These are phyloP conservation scores for Dicrurus megarhynchus DNA, from an alignment of 2,113 vertebrate species.

Conservation along the genomic window DNA sequence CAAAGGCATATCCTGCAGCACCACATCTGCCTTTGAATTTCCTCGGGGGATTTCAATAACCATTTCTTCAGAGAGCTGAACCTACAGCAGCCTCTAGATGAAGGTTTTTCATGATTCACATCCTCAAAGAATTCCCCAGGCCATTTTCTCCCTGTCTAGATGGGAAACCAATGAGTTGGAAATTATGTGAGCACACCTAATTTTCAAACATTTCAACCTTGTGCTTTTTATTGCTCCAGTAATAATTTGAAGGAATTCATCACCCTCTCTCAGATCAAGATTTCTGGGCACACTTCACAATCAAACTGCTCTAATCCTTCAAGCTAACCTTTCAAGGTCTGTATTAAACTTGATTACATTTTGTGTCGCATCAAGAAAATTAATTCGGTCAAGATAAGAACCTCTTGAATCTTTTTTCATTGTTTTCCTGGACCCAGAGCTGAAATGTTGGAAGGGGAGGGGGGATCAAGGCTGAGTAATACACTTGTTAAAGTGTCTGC, in stretches of 20 bases:
- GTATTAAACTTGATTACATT: conserved; percentile 29
- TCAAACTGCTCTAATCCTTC: conserved; percentile 25
- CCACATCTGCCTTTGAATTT: neutral
- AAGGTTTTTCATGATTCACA: neutral
- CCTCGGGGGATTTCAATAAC: neutral
- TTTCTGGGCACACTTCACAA: conserved; percentile 33
- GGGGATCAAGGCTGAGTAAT: neutral
- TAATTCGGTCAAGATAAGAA: neutral
- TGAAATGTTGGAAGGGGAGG: neutral
- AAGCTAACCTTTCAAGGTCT: conserved; percentile 62
- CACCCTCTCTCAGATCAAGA: conserved; percentile 9
- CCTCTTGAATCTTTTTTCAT: neutral
- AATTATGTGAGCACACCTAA: conserved; percentile 27
- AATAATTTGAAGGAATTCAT: conserved; percentile 44
- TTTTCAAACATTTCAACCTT: conserved; percentile 44
- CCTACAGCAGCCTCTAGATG: neutral
- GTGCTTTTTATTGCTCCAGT: conserved; percentile 33
- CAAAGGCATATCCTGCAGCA: neutral
- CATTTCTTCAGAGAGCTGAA: neutral
- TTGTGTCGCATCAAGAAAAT: neutral
- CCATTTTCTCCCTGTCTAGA: neutral
- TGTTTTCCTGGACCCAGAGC: neutral
- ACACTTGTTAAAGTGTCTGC: neutral
- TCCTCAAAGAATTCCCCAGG: neutral
- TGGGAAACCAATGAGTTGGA: conserved; percentile 46